These are phyloP conservation scores for Lepidothrix coronata DNA, from an alignment of 2,113 vertebrate genomes.

Conservation along the genomic window DNA sequence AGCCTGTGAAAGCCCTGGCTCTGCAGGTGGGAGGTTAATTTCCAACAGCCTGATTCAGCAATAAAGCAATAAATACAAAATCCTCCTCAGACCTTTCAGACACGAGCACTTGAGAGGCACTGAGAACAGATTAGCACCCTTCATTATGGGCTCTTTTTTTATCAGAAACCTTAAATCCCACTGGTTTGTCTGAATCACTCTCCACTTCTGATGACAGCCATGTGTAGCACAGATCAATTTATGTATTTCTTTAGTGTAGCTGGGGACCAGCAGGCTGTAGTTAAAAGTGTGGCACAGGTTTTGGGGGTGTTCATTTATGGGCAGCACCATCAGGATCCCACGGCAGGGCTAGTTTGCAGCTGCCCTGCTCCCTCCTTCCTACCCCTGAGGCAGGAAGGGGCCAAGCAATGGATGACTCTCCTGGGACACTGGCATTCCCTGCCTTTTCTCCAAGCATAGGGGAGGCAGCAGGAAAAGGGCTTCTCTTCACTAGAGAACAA, in stretches of 20 bases:
- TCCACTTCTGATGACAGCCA: not conserved
- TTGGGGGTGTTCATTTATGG: not conserved
- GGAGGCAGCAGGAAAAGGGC: not conserved
- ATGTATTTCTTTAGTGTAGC: not conserved
- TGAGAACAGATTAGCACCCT: not conserved
- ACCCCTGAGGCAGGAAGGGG: not conserved
- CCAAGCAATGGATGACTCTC: not conserved
- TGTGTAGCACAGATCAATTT: not conserved
- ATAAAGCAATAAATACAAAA: not conserved
- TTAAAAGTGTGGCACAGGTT: not conserved
- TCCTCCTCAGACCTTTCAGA: not conserved
- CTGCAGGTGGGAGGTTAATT: conserved; percentile 10
- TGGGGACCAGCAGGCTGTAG: not conserved
- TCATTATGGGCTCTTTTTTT: not conserved
- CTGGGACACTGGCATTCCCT: not conserved
- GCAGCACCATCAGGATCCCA: not conserved
- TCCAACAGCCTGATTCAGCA: conserved; percentile 11
- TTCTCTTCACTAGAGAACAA: not conserved
- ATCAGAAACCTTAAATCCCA: not conserved
- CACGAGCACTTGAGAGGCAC: not conserved
- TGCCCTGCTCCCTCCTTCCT: not conserved
- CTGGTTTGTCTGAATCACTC: not conserved
- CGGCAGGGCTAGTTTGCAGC: accelerated
- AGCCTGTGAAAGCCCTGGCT: not conserved
- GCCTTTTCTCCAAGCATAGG: not conserved